Evolutionary conservation across 2,888 invertebrate genomes (phyloP).

Genomic region (Cheilosia pagana): DNA sequence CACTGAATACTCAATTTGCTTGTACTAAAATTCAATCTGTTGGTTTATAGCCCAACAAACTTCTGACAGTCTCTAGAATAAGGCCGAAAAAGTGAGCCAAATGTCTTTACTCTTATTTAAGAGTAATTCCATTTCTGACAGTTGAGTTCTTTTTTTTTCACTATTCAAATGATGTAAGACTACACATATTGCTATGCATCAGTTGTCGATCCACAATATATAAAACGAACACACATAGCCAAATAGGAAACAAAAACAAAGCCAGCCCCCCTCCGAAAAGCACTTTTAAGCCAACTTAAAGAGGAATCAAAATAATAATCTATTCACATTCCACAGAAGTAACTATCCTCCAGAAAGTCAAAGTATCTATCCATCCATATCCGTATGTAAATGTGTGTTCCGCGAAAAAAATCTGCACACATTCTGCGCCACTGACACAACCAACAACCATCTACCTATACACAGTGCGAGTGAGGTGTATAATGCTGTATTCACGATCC

Average conservation of each 20-base stretch:
- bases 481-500: neutral
- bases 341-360: constrained; percentile 57
- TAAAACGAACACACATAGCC: neutral
- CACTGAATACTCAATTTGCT: too few species aligned
- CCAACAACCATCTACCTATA: too few species aligned
- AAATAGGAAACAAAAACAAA: neutral
- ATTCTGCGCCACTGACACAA: constrained; percentile 38
- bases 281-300: constrained; percentile 24
- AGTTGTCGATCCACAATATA: constrained; percentile 31
- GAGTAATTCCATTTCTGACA: constrained; percentile 18
- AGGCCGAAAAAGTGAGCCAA: too few species aligned
- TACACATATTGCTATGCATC: constrained; percentile 11
- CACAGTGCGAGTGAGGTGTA: neutral
- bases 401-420: constrained; percentile 56
- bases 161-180: constrained; percentile 48
- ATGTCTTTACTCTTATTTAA: too few species aligned
- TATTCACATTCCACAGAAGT: constrained; percentile 61
- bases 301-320: constrained; percentile 34
- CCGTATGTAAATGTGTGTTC: constrained; percentile 62
- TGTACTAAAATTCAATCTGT: too few species aligned
- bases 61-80: too few species aligned
- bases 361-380: constrained; percentile 57
- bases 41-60: too few species aligned
- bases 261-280: neutral
- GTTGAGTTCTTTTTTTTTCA: neutral